These are phyloP conservation scores for Cotesia typhae DNA, from an alignment of 1,140 invertebrate species.

Conservation along the genomic window DNA sequence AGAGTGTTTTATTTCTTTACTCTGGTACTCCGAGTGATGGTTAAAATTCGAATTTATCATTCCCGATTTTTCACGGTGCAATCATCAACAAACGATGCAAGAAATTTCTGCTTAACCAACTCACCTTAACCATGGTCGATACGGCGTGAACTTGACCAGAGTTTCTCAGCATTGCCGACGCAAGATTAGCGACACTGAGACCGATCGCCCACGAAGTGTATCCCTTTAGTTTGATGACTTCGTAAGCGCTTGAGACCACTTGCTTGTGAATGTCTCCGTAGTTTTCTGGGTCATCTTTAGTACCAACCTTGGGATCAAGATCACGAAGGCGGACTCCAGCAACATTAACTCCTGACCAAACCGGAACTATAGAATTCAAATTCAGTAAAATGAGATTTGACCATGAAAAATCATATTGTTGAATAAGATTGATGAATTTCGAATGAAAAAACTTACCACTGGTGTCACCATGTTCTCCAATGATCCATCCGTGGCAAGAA, in stretches of 20 bases:
- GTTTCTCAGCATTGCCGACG: conserved; percentile 79
- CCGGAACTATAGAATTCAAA: conserved; percentile 73
- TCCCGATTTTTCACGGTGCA: too few species aligned
- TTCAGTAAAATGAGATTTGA: background rate
- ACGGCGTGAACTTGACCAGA: conserved; percentile 81
- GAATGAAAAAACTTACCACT: conserved; percentile 68
- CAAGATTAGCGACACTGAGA: conserved; percentile 80
- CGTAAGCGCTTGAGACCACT: conserved; percentile 86
- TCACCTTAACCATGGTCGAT: conserved; percentile 82
- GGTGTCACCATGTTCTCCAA: conserved; percentile 86
- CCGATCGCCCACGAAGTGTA: conserved; percentile 93
- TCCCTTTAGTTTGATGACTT: conserved; percentile 89
- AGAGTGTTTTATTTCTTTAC: too few species aligned
- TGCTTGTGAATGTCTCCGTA: conserved; percentile 81
- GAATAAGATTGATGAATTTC: too few species aligned
- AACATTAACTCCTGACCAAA: conserved; percentile 93
- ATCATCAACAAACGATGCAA: conserved; percentile 6
- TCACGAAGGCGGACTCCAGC: conserved; percentile 85
- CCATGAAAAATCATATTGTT: background rate
- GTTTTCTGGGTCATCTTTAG: conserved; percentile 77
- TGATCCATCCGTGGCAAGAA: conserved; percentile 89
- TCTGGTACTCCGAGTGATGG: too few species aligned
- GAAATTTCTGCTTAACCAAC: conserved; percentile 42
- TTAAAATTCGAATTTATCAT: too few species aligned
- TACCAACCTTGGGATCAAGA: conserved; percentile 78